Base-by-base conservation (phyloP, 2,888 invertebrate species). In the Amiota communis region DNA sequence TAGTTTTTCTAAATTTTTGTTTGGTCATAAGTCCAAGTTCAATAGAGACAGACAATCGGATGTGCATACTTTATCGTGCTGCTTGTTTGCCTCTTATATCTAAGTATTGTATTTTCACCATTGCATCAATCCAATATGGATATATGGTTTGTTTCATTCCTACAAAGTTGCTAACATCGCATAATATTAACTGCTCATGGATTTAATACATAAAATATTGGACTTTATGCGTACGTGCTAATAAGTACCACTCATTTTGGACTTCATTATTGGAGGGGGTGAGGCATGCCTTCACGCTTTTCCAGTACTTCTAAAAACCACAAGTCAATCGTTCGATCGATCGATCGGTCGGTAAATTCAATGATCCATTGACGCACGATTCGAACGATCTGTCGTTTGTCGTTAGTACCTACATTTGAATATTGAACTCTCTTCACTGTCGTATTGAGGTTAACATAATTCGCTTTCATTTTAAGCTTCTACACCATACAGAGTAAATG, bases 391-490 rank as follows among this genome's bases (percentile, higher is more conserved):
- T 46, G 63, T 63, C n/a, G 15, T 46, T 46, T 36, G 46, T 46
- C 65, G 65, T 51, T 53, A 20, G 53, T 23, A 23, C 3, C 23
- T 23, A n/a, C 23, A 20, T 12, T 59, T 15, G 20, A 59, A 53
- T 53, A 36, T 36, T 36, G 36, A 51, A 10, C n/a, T 48, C 67
- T 68, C 53, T 68, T 47, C 67, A 53, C 51, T 63, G 12, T n/a
- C 9, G n/a, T 13, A 68, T 68, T 51, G 51, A 23, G 67, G 57
- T 46, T 49, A 47, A 17, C 15, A 23, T 36, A 48, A 70, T 70
- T 70, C 70, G 70, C 70, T 70, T 70, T 70, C 70, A 70, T 70
- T 70, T 57, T 70, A 17, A 57, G 47, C 47, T 57, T 15, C 23
- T 36, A 36, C 2, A 6, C 36, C 8, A 23, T 36, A 6, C 36